Evolutionary conservation across 1,140 invertebrate species (phyloP), one percentile per base, ranked within the genome.

Genomic region (Helicoverpa zea): DNA sequence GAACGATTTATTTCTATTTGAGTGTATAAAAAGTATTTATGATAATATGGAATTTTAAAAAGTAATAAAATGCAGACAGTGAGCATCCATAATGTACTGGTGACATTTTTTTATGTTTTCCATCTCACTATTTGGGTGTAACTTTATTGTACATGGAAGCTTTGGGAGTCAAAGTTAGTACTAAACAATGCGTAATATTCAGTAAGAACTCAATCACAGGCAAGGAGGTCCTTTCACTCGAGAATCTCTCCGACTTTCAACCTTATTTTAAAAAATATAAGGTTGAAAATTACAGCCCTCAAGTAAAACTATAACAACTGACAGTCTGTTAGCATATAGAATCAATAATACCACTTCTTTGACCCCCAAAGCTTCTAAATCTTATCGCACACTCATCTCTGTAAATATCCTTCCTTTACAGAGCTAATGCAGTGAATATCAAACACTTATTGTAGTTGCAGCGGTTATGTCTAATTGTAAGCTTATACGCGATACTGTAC

Each of bases 401-500:
- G 90, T 91, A 91, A 88, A 86, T 86, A 73, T 74, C 56, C 61
- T 86, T 76, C 35, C 72, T 82, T 92, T 92, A 91, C 89, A 90
- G 88, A 86, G 86, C 72, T 72, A 81, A 63, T 66, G 89, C 83
- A 86, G 90, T 92, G 89, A 81, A 52, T 68, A 86, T 84, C 84
- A 70, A 70, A 80, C 76, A 81, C 81, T 43, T 79, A 47, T 83
- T 76, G 70, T 85, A 83, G 68, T 86, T 87, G 82, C 81, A 66
- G 81, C 83, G 83, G 73, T 85, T 86, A 70, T 85, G 56, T 83
- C 81, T 83, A 73, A 82, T 78, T 84, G 70, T 85, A 81, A 85
- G 84, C 86, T 87, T 87, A 87, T 89, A 86, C 89, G 90, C 88
- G 84, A 88, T 90, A 88, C 88, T 93, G 91, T 93, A 92, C 86